These are phyloP conservation scores for Anas platyrhynchos DNA, from an alignment of 2,113 vertebrate species.

Conservation along the genomic window DNA sequence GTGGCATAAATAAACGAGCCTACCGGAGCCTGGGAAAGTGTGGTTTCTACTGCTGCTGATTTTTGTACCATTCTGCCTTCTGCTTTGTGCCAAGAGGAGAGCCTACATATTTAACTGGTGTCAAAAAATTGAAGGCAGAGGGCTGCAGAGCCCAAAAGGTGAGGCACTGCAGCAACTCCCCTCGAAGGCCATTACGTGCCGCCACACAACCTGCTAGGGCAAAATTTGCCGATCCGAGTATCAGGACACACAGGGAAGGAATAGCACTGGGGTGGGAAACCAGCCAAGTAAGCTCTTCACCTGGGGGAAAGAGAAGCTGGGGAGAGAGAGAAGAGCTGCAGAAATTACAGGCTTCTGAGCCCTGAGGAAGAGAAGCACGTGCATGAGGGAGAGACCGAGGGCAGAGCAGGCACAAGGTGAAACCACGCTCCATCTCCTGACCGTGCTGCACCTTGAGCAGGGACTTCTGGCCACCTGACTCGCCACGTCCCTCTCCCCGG, in stretches of 20 bases:
- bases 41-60: rapidly evolving
- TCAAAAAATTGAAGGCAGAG: background rate
- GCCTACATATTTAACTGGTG: background rate
- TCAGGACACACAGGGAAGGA: background rate
- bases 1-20: rapidly evolving
- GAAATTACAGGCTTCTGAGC: background rate
- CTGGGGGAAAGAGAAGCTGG: background rate
- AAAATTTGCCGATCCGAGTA: rapidly evolving
- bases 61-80: background rate
- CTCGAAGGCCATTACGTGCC: background rate
- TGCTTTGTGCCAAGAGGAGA: background rate
- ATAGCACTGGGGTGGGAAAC: rapidly evolving
- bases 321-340: background rate
- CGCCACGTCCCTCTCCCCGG: too few relatives aligned
- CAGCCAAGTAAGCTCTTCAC: background rate
- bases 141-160: background rate
- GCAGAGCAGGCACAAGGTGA: background rate
- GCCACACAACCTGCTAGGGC: background rate
- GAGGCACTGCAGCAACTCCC: background rate
- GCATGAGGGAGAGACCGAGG: background rate
- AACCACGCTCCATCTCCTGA: background rate
- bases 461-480: background rate
- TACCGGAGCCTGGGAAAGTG: background rate
- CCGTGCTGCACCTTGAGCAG: rapidly evolving
- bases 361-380: background rate